These are phyloP conservation scores for Alsophila aescularia DNA, from an alignment of 2,888 invertebrate genomes.

Conservation along the genomic window DNA sequence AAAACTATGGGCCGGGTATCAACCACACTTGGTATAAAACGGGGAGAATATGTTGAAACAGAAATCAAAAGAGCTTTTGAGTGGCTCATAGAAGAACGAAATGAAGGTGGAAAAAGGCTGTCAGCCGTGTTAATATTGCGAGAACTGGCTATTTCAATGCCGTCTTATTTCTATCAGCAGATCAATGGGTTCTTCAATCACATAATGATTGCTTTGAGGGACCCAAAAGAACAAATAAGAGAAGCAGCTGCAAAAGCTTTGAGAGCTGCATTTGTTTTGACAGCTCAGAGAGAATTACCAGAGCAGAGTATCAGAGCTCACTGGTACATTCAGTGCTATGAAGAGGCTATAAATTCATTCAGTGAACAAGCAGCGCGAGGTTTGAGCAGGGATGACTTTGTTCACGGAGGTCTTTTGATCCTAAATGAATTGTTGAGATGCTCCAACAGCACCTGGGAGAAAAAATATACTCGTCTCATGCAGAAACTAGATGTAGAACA, in stretches of 20 bases:
- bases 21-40: slow-evolving; percentile 94
- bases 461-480: slow-evolving; percentile 89
- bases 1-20: slow-evolving; percentile 97
- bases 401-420: slow-evolving; percentile 96
- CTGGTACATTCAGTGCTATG: slow-evolving; percentile 97
- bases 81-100: slow-evolving; percentile 95
- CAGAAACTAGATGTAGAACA: slow-evolving; percentile 82
- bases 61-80: slow-evolving; percentile 97
- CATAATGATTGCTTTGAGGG: slow-evolving; percentile 95
- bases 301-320: slow-evolving; percentile 94
- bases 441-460: slow-evolving; percentile 94
- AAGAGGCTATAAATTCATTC: slow-evolving; percentile 92
- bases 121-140: slow-evolving; percentile 96
- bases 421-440: slow-evolving; percentile 97
- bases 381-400: slow-evolving; percentile 93
- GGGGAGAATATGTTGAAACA: slow-evolving; percentile 97
- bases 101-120: slow-evolving; percentile 95
- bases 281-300: slow-evolving; percentile 96
- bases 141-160: slow-evolving; percentile 97
- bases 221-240: slow-evolving; percentile 95
- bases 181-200: slow-evolving; percentile 95
- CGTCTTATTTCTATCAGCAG: slow-evolving; percentile 98
- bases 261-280: slow-evolving; percentile 96
- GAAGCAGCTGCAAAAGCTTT: slow-evolving; percentile 97
- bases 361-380: slow-evolving; percentile 86